A percentile compares a stretch with the other conserved stretches of the same genome.
phyloP scores from a whole-genome alignment of 2,113 vertebrate genomes.

The Chionodraco myersi region DNA sequence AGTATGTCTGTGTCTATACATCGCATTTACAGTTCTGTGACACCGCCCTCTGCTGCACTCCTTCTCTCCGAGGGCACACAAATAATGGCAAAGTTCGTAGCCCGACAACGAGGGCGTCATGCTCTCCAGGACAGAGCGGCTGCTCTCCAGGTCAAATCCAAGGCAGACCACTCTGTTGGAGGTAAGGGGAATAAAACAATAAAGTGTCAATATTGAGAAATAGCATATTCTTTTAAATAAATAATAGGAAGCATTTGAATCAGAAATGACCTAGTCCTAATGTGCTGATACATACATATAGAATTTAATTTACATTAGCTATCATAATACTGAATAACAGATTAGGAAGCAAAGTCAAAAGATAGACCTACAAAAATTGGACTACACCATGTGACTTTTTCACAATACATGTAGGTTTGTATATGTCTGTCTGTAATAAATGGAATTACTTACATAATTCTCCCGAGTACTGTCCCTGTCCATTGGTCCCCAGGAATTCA shows the following conservation, averaged over 20 bases:
- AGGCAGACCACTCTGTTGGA: slow-evolving; percentile 90
- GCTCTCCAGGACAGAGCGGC: slow-evolving; percentile 86
- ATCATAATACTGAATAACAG: background rate
- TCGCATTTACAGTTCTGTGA: slow-evolving; percentile 96
- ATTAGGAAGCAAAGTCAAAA: background rate
- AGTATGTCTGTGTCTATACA: slow-evolving; percentile 98
- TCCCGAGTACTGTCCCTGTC: slow-evolving; percentile 94
- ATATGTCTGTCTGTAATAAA: background rate
- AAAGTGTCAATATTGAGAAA: background rate
- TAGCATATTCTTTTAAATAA: background rate
- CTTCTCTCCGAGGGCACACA: slow-evolving; percentile 87
- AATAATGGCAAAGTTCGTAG: slow-evolving; percentile 91
- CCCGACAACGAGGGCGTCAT: slow-evolving; percentile 86
- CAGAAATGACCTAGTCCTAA: too few relatives aligned
- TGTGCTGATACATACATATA: background rate
- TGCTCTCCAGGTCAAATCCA: slow-evolving; percentile 84
- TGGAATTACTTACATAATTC: slow-evolving; percentile 92
- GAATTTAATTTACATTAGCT: background rate
- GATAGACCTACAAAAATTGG: background rate
- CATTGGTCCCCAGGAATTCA: slow-evolving; percentile 92
- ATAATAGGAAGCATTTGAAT: background rate
- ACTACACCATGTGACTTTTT: slow-evolving; percentile 18
- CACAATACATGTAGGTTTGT: background rate
- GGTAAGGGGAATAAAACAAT: background rate
- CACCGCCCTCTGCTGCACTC: slow-evolving; percentile 49